Evolutionary conservation across 92 coral and sea anemone species (phyloP), one percentile per base, ranked within the genome.

Genomic region (Epizoanthus scotinus): DNA sequence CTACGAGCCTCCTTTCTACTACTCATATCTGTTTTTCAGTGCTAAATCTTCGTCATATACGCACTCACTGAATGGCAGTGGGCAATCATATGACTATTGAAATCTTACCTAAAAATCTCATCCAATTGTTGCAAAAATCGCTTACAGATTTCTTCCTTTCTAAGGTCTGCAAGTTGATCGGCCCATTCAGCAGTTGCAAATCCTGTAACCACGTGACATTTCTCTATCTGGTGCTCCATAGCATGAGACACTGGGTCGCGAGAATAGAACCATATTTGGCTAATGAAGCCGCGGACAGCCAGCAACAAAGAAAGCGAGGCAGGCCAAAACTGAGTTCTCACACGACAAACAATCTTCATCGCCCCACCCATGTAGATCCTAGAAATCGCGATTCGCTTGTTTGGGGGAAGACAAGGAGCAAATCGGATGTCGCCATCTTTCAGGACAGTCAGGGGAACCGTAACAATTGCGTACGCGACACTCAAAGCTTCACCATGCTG

Each of bases 261-360:
- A 28, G 98, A 83, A 84, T 91, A 89, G 84, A 90, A 89, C 99
- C 99, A 96, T 71, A 96, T 77, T 85, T 93, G 98, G 78, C 92
- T 78, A 27, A 93, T 81, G 22, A 75, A 75, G 3, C 81, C 81
- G 20, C 67, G 27, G 8, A 59, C 68, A 38, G 36, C 29, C 24
- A 10, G 42, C 8, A 75, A 3, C 12, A 13, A 18, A 36, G 25
- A 27, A 13, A 75, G 24, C 6, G 81, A 59, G 0, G 72, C 85
- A 17, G 91, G 89, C 99, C 99, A 96, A 87, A 96, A 96, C 15
- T 71, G 88, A 42, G 70, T 83, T 78, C 77, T 85, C 13, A 96
- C 91, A 22, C 99, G 89, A 79, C 99, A 93, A 52, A 93, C 94
- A 27, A 93, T 89, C 73, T 93, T 96, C 67, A 95, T 29, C 8